Evolutionary conservation across 2,113 vertebrate genomes (phyloP).

Genomic region (rabbit (Oryctolagus cuniculus)): mOryCun1.1 NC_091437.1:46759001-46759500

Average conservation of each 20-base stretch:
- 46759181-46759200: no score
- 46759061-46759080: no score
- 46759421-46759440: background rate
- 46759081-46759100: no score
- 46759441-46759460: background rate
- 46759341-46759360: background rate
- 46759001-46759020: no score
- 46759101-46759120: no score
- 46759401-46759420: background rate
- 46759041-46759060: no score
- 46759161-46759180: no score
- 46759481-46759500: background rate
- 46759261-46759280: background rate
- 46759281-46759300: background rate
- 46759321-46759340: background rate
- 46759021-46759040: no score
- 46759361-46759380: background rate
- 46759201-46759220: background rate
- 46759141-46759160: no score
- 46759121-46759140: no score
- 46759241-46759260: background rate
- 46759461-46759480: background rate
- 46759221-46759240: background rate
- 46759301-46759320: background rate
- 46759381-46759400: background rate